phyloP scores from a whole-genome alignment of 2,797 vertebrate genomes.

The Ceryle rudis region DNA sequence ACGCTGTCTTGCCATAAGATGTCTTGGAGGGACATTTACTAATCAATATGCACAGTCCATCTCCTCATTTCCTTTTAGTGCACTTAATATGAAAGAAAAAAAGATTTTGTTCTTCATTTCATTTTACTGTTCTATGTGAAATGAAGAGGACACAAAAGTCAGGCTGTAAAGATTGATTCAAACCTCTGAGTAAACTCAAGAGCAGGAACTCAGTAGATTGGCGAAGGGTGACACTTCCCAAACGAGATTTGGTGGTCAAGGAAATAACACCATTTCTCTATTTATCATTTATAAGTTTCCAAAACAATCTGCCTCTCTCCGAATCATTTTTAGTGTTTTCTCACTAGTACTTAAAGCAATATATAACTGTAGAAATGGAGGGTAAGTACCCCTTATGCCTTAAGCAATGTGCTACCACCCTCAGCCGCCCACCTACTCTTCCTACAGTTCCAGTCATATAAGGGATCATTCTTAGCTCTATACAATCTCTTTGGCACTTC shows the following conservation, averaged over 20 bases:
- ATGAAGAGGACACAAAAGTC: background rate
- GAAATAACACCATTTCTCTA: background rate
- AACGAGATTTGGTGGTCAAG: background rate
- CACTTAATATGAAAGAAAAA: background rate
- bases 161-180: background rate
- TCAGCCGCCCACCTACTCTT: background rate
- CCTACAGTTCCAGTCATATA: background rate
- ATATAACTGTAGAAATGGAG: background rate
- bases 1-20: background rate
- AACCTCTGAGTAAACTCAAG: background rate
- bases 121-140: background rate
- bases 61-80: background rate
- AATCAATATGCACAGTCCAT: background rate
- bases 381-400: background rate
- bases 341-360: background rate
- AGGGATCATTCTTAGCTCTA: background rate
- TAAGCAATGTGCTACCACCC: background rate
- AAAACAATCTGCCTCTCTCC: background rate
- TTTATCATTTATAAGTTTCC: background rate
- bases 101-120: background rate
- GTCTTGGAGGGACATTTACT: background rate
- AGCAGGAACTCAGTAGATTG: background rate
- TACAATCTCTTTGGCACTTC: background rate
- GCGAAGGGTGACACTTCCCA: background rate
- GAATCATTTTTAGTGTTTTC: background rate